phyloP scores from a whole-genome alignment of 2,113 vertebrate genomes.

The Hypanus sabinus region DNA sequence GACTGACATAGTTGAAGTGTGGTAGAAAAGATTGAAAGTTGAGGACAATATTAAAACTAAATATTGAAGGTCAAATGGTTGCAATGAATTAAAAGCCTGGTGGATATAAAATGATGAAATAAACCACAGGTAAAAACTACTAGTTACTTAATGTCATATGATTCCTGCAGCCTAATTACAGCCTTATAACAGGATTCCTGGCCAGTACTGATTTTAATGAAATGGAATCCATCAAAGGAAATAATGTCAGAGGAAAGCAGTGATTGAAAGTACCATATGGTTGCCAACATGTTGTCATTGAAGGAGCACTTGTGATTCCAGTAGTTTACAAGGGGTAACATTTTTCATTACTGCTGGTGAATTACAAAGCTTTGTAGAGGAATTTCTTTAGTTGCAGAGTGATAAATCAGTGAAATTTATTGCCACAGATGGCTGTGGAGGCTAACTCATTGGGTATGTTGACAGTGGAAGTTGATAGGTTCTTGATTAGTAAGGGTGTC shows the following conservation, averaged over 20 bases:
- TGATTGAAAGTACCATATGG: not conserved
- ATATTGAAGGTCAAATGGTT: not conserved
- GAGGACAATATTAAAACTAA: not conserved
- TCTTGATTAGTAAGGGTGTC: no score
- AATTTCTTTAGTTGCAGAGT: no score
- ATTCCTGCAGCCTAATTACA: not conserved
- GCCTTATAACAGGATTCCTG: not conserved
- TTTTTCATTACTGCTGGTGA: not conserved
- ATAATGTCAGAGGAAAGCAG: not conserved
- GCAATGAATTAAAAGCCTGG: not conserved
- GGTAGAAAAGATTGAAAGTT: not conserved
- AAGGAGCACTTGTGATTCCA: not conserved
- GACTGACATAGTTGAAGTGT: not conserved
- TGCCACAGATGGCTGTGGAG: no score
- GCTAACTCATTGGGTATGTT: no score
- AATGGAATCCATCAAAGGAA: conserved; percentile 6
- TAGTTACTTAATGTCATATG: not conserved
- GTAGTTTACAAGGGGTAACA: not conserved
- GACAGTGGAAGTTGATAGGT: no score
- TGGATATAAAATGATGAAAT: not conserved
- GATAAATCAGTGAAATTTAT: no score
- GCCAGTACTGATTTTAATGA: conserved; percentile 2
- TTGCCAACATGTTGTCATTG: not conserved
- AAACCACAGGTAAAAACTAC: not conserved
- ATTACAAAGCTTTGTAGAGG: not conserved